phyloP scores from a whole-genome alignment of 2,888 invertebrate species.

The Drosophila pseudotakahashii region DNA sequence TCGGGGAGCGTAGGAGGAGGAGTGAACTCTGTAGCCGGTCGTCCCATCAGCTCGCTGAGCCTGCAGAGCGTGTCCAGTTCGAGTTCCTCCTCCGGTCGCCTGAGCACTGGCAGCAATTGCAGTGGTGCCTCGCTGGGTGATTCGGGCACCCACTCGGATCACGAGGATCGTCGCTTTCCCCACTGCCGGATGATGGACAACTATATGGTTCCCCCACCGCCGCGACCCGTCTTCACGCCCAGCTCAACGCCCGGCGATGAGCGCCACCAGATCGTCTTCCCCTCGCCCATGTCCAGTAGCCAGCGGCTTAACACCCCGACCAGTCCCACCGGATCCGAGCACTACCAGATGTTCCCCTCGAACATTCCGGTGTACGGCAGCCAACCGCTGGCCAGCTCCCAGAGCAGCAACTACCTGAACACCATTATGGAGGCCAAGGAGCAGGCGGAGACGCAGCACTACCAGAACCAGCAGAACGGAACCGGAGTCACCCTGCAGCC shows the following conservation, averaged over 20 bases:
- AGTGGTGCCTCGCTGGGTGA: constrained; percentile 93
- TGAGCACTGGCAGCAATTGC: constrained; percentile 90
- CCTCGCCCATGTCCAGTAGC: constrained; percentile 80
- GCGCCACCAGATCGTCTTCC: constrained; percentile 82
- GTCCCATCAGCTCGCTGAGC: constrained; percentile 89
- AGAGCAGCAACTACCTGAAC: constrained; percentile 82
- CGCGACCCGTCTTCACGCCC: constrained; percentile 85
- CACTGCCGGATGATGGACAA: constrained; percentile 85
- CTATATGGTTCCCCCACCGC: constrained; percentile 88
- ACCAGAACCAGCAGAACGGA: constrained; percentile 57
- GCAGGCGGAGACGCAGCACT: constrained; percentile 68
- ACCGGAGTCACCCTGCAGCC: constrained; percentile 82
- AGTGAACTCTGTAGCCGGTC: constrained; percentile 45
- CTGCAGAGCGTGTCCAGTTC: constrained; percentile 88
- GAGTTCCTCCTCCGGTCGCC: constrained; percentile 91
- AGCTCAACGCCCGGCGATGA: constrained; percentile 83
- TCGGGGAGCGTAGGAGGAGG: constrained; percentile 81
- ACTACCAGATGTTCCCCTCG: constrained; percentile 84
- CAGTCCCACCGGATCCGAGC: constrained; percentile 81
- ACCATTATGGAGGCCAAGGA: constrained; percentile 84
- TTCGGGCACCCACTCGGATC: constrained; percentile 93
- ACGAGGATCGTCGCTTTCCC: constrained; percentile 87
- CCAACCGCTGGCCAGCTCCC: constrained; percentile 72
- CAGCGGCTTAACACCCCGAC: constrained; percentile 82
- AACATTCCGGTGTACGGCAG: constrained; percentile 83